These are phyloP conservation scores for Hirtodrosophila duncani DNA, from an alignment of 2,888 invertebrate species.

Conservation along the genomic window DNA sequence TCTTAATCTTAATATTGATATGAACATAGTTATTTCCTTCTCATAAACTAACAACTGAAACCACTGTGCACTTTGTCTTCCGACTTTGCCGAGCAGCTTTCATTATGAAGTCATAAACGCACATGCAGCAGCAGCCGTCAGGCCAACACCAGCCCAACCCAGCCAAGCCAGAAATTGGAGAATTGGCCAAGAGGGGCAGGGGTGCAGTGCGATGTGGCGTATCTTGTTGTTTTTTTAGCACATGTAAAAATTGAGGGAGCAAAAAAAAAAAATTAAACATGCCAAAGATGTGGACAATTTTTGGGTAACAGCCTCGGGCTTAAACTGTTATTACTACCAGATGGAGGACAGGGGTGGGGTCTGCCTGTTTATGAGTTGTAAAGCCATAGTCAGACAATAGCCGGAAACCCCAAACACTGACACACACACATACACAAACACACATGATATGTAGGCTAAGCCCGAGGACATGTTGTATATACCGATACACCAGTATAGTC, in stretches of 20 bases:
- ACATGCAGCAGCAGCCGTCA: too few species aligned
- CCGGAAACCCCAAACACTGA: constrained; percentile 16
- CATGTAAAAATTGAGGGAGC: constrained; percentile 59
- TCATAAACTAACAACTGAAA: too few species aligned
- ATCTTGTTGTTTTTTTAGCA: constrained; percentile 59
- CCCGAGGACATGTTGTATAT: constrained; percentile 58
- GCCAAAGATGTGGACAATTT: constrained; percentile 68
- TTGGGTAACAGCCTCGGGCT: constrained; percentile 63
- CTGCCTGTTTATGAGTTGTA: constrained; percentile 66
- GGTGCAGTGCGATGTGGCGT: constrained; percentile 15
- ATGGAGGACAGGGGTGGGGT: constrained; percentile 23
- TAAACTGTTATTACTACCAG: constrained; percentile 71
- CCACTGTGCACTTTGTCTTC: too few species aligned
- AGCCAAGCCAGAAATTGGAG: constrained; percentile 41
- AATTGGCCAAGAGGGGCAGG: constrained; percentile 29
- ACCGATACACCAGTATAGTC: constrained; percentile 32
- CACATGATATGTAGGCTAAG: constrained; percentile 55
- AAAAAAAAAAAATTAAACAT: constrained; percentile 59
- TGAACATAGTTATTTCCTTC: too few species aligned
- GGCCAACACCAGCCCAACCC: too few species aligned
- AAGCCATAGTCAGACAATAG: constrained; percentile 68
- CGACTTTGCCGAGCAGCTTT: constrained; percentile 42
- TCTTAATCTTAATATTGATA: too few species aligned
- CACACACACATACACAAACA: constrained; percentile 2
- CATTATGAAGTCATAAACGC: constrained; percentile 74